These are phyloP conservation scores for Trachythela sp. DNA, from an alignment of 64 coral and sea anemone genomes.

Conservation along the genomic window DNA sequence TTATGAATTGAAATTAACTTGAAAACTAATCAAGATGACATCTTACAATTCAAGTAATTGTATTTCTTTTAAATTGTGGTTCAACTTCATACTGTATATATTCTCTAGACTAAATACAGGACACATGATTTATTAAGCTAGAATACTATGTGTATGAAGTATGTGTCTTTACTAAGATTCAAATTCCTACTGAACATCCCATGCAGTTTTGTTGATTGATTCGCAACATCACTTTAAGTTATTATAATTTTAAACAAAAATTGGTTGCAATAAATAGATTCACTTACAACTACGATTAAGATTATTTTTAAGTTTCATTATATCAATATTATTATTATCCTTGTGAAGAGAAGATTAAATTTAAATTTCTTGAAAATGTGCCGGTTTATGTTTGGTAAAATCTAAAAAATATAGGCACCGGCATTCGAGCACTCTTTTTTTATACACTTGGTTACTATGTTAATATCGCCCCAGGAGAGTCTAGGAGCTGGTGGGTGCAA, in stretches of 20 bases:
- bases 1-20: not conserved
- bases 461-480: not conserved
- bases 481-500: not conserved
- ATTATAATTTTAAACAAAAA: not conserved
- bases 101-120: not conserved
- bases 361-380: not conserved
- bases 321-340: not conserved
- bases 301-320: not conserved
- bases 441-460: not conserved
- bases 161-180: not conserved
- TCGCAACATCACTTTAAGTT: not conserved
- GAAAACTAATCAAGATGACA: too few species aligned
- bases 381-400: not conserved
- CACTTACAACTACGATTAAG: not conserved
- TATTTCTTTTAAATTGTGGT: too few species aligned
- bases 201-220: not conserved
- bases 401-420: constrained; percentile 9
- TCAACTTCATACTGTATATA: too few species aligned
- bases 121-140: not conserved
- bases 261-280: not conserved
- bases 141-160: not conserved
- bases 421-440: not conserved
- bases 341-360: not conserved
- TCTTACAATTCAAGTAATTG: too few species aligned
- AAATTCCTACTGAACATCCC: not conserved